Percentiles rank a stretch among this genome's conserved stretches.
Evolutionary conservation across 1,140 invertebrate genomes (phyloP).

Genomic region (Asbolus verrucosus): DNA sequence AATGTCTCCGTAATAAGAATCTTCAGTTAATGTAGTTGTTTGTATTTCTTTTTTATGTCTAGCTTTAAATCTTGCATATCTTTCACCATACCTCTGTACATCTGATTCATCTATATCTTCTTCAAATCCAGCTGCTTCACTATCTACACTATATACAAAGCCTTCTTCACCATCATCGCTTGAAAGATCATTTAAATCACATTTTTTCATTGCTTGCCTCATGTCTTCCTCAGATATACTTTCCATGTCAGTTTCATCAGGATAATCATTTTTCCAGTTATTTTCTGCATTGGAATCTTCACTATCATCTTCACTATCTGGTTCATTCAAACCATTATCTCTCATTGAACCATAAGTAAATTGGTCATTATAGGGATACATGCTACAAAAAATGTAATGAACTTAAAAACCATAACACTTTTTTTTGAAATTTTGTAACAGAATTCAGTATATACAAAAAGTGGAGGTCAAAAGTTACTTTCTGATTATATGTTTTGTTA

Average conservation of each 20-base stretch:
- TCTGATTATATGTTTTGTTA: too few relatives aligned
- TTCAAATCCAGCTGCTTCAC: conserved; percentile 63
- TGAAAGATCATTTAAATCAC: conserved; percentile 63
- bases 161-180: conserved; percentile 67
- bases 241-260: conserved; percentile 68
- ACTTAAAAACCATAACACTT: too few relatives aligned
- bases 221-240: conserved; percentile 70
- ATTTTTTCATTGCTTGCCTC: conserved; percentile 56
- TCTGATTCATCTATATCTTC: conserved; percentile 67
- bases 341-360: conserved; percentile 66
- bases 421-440: too few relatives aligned
- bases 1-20: conserved; percentile 59
- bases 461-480: too few relatives aligned
- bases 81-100: conserved; percentile 67
- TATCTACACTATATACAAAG: conserved; percentile 65
- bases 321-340: conserved; percentile 61
- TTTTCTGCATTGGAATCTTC: conserved; percentile 72
- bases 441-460: conserved; percentile 11
- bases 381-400: conserved; percentile 51
- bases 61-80: conserved; percentile 70
- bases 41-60: conserved; percentile 61
- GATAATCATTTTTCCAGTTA: conserved; percentile 72
- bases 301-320: conserved; percentile 64
- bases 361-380: conserved; percentile 66
- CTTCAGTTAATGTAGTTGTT: conserved; percentile 46